A percentile compares a stretch with the other conserved stretches of the same genome.
Evolutionary conservation across 1,140 invertebrate species (phyloP).

Genomic region (Acyrthosiphon pisum): DNA sequence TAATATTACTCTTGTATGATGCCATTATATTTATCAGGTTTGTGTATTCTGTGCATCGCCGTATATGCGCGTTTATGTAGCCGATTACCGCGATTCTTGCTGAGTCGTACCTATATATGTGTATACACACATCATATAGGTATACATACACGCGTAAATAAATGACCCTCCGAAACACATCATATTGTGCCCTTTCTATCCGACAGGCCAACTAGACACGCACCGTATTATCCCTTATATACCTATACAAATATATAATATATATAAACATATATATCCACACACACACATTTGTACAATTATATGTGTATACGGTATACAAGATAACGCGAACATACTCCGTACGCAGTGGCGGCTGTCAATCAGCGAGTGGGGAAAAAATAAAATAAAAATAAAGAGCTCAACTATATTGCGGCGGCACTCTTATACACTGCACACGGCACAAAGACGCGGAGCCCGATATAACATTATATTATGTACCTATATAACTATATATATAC

Average conservation of each 20-base stretch:
- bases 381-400: constrained; percentile 46
- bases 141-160: not conserved
- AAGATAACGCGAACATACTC: constrained; percentile 35
- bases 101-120: not conserved
- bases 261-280: not conserved
- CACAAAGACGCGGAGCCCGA: constrained; percentile 14
- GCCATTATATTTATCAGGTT: not conserved
- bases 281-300: not conserved
- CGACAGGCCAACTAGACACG: not conserved
- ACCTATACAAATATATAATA: not conserved
- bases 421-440: not conserved
- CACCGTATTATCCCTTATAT: not conserved
- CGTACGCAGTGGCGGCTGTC: constrained; percentile 29
- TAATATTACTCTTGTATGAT: not conserved
- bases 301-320: not conserved
- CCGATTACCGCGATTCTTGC: not conserved
- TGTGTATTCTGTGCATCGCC: not conserved
- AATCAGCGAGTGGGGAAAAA: constrained; percentile 14
- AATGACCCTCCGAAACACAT: not conserved
- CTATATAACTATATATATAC: not conserved
- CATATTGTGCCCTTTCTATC: not conserved
- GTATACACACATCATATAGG: not conserved
- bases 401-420: not conserved
- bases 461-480: not conserved
- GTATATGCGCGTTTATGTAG: not conserved